Conservation (phyloP, 2,113 vertebrate genomes). For the human region DNA sequence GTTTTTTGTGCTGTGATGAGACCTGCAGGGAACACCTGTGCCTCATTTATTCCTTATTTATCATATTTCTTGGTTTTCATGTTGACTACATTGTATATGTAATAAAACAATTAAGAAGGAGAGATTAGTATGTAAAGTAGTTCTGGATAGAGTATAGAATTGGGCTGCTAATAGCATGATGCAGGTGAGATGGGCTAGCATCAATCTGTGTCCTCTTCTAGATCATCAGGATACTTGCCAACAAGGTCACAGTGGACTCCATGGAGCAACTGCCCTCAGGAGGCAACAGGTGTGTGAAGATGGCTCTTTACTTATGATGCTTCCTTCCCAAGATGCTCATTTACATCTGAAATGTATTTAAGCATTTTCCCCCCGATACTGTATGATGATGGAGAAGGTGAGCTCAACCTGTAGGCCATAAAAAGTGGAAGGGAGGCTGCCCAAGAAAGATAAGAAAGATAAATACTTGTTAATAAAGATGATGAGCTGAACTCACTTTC, state of each 20-base stretch:
- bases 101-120: constrained; percentile 23
- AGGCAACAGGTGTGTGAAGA: constrained; percentile 4
- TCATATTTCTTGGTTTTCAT: constrained; percentile 43
- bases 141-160: background rate
- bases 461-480: background rate
- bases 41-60: constrained; percentile 39
- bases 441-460: background rate
- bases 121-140: background rate
- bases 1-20: constrained; percentile 29
- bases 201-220: background rate
- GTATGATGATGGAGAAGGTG: constrained; percentile 21
- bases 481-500: constrained; percentile 4
- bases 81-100: background rate
- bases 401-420: background rate
- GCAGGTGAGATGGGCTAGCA: background rate
- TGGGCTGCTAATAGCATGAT: background rate
- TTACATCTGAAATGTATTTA: background rate
- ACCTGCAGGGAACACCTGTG: constrained; percentile 14
- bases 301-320: background rate
- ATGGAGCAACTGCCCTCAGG: background rate
- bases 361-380: background rate
- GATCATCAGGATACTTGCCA: background rate
- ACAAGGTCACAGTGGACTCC: background rate
- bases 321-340: background rate
- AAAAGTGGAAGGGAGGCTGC: background rate